Base-by-base conservation (phyloP, 2,113 vertebrate genomes). In the Tursiops truncatus region DNA sequence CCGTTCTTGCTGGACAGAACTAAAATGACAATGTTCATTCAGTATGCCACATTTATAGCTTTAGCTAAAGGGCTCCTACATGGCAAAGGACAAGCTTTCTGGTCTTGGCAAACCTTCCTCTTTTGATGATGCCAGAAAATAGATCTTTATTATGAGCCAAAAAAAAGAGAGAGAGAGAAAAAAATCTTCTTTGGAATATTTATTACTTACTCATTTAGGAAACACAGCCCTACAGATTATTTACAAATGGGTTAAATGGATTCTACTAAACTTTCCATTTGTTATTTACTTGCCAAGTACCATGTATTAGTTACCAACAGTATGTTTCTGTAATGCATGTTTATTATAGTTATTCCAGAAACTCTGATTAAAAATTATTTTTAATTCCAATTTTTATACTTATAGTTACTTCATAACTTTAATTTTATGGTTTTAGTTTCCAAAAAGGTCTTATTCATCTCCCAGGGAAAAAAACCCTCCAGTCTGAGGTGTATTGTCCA, bases 261-360 rank as follows among this genome's bases (percentile, higher is more conserved):
- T 53, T 96, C 62, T 56, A 71, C 41, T 47, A 28, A 93, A 92
- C 23, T 81, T 83, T 94, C 86, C 56, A 96, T 96, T 93, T 91
- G 60, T 53, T 67, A 53, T 73, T 80, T 92, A 87, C 58, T 84
- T 77, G 63, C 36, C 79, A 96, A 84, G 41, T 15, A 76, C 25
- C 31, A 8, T 26, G 25, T 73, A 79, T 70, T 63, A 88, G 81
- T 80, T 41, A 93, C 58, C 76, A 77, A 62, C 13, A 23, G n/a
- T 79, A 5, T 56, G 44, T 31, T 88, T 95, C 94, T 89, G 68
- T 70, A 94, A 71, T 53, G 62, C 18, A 28, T 86, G 77, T 62
- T 96, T 88, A 71, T 71, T 71, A 86, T 2, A 73, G 84, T 71
- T 94, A 96, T 91, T 96, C 31, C 41, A 97, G 83, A 97, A 96